Evolutionary conservation across 2,113 vertebrate species (phyloP).

Genomic region (Ciconia maguari): DNA sequence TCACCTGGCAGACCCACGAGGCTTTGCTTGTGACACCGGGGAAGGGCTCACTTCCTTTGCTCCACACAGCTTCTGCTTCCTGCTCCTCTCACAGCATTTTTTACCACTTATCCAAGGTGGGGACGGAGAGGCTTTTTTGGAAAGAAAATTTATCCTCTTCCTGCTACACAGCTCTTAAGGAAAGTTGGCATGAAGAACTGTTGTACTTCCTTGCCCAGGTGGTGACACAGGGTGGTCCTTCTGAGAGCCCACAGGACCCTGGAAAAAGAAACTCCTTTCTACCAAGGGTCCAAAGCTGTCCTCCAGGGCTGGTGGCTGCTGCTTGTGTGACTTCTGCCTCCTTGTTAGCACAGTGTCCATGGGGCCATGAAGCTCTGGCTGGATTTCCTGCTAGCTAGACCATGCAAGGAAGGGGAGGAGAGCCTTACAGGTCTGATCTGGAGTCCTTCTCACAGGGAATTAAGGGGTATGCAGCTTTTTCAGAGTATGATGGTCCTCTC

Average conservation of each 20-base stretch:
- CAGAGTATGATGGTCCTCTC: neutral
- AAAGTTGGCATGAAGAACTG: neutral
- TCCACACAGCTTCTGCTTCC: neutral
- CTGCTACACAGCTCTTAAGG: neutral
- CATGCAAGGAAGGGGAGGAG: neutral
- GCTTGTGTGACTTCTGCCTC: neutral
- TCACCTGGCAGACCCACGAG: accelerated
- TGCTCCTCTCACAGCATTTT: neutral
- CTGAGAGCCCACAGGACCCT: neutral
- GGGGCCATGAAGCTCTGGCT: neutral
- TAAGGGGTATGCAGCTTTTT: neutral
- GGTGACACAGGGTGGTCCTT: neutral
- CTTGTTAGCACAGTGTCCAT: neutral
- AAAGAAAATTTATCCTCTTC: neutral
- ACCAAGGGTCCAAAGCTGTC: neutral
- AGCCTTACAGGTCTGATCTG: neutral
- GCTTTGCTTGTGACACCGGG: neutral
- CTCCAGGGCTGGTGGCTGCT: neutral
- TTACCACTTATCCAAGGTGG: neutral
- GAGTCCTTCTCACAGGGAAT: neutral
- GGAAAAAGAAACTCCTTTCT: neutral
- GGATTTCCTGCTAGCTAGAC: neutral
- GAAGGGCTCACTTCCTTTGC: neutral
- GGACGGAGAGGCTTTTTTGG: neutral
- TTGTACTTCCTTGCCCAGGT: neutral